Conservation (phyloP, 2,113 vertebrate species). For the Entomyzon cyanotis region DNA sequence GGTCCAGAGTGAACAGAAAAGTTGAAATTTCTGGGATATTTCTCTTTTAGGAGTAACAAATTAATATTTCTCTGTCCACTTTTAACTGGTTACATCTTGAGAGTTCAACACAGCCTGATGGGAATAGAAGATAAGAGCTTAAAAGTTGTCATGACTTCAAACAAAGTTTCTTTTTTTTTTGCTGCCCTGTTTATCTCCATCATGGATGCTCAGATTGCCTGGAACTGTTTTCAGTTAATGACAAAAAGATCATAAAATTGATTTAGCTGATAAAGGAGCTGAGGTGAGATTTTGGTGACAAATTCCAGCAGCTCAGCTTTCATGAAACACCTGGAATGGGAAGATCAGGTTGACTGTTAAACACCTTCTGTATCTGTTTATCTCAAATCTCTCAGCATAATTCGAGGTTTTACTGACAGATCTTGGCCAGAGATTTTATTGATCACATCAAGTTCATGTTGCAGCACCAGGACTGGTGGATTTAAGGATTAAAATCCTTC, state of each 20-base stretch:
- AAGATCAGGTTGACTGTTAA: not conserved
- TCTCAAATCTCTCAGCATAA: not conserved
- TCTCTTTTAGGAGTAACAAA: not conserved
- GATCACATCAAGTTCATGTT: not conserved
- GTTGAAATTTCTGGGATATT: not conserved
- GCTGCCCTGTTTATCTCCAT: not conserved
- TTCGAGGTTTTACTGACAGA: not conserved
- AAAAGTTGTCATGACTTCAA: not conserved
- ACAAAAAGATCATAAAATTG: not conserved
- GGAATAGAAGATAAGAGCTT: not conserved
- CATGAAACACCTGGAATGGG: not conserved
- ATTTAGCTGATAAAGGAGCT: not conserved
- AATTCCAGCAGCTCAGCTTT: not conserved
- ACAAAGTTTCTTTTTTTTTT: not conserved
- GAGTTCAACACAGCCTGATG: not conserved
- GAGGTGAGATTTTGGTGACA: not conserved
- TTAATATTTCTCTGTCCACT: not conserved
- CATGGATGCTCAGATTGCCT: not conserved
- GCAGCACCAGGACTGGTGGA: not conserved
- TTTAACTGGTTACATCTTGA: not conserved
- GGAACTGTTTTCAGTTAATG: not conserved
- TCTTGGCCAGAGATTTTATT: not conserved
- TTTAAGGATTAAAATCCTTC: not conserved
- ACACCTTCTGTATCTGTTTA: not conserved
- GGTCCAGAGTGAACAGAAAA: not conserved